A percentile compares a stretch with the other conserved stretches of the same genome.
Conservation (phyloP, 2,888 invertebrate genomes). For the Troilus luridus region DNA sequence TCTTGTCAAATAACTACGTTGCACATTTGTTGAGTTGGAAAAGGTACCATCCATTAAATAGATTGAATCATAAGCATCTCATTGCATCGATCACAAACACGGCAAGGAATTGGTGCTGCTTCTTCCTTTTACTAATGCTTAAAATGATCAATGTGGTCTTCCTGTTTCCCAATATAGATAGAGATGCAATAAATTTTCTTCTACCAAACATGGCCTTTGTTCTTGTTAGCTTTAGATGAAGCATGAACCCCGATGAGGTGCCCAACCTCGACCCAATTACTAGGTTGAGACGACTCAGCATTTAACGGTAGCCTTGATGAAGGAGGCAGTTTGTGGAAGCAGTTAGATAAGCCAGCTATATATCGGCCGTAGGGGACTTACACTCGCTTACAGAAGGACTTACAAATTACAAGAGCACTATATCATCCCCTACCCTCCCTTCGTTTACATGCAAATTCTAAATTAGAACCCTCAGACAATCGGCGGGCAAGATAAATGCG, state of each 20-base stretch:
- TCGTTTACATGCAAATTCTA: conserved; percentile 66
- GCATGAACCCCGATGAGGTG: neutral
- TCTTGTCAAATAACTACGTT: too few relatives aligned
- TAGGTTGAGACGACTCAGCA: neutral
- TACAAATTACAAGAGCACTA: conserved; percentile 59
- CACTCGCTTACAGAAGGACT: conserved; percentile 54
- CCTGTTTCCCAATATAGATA: too few relatives aligned
- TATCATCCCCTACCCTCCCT: conserved; percentile 59
- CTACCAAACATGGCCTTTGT: neutral
- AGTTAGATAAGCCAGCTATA: conserved; percentile 53
- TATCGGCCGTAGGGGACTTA: conserved; percentile 51
- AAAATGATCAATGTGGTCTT: too few relatives aligned
- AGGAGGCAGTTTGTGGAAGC: conserved; percentile 21
- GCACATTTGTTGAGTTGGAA: too few relatives aligned
- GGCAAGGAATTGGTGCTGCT: too few relatives aligned
- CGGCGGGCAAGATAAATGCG: conserved; percentile 52
- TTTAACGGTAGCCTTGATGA: conserved; percentile 18
- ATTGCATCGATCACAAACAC: too few relatives aligned
- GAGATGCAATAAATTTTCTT: neutral
- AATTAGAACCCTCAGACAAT: conserved; percentile 63
- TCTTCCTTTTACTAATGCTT: too few relatives aligned
- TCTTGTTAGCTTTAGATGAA: neutral
- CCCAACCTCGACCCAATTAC: neutral
- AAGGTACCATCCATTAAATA: too few relatives aligned
- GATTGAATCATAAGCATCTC: too few relatives aligned